phyloP scores from a whole-genome alignment of 2,888 invertebrate species.

The Dysmachus trigonus region DNA sequence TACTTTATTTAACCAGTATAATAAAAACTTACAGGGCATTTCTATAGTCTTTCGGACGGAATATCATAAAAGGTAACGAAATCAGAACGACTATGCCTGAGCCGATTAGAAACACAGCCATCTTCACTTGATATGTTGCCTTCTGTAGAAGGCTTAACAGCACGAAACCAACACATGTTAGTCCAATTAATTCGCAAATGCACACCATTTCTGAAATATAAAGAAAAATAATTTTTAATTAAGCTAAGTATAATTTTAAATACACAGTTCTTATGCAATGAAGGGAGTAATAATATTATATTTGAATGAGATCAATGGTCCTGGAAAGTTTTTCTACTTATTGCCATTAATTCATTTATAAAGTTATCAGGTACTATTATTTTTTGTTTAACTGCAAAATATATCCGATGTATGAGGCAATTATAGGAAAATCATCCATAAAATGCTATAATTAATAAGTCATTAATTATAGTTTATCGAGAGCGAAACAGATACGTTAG shows the following conservation, averaged over 20 bases:
- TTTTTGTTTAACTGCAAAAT: too few relatives aligned
- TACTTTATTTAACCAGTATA: neutral
- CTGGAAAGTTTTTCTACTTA: too few relatives aligned
- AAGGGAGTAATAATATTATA: too few relatives aligned
- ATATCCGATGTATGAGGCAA: too few relatives aligned
- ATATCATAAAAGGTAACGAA: slow-evolving; percentile 79
- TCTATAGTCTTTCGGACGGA: slow-evolving; percentile 75
- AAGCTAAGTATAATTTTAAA: neutral
- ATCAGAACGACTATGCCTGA: slow-evolving; percentile 70
- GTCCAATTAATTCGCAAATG: slow-evolving; percentile 59
- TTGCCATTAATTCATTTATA: too few relatives aligned
- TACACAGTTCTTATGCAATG: too few relatives aligned
- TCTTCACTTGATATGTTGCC: slow-evolving; percentile 78
- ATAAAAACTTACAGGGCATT: slow-evolving; percentile 80
- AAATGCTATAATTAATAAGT: too few relatives aligned
- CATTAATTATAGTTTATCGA: too few relatives aligned
- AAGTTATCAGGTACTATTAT: too few relatives aligned
- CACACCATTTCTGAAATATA: slow-evolving; percentile 56
- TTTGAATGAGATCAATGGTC: too few relatives aligned
- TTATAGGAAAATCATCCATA: too few relatives aligned
- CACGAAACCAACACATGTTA: slow-evolving; percentile 58
- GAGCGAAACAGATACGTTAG: too few relatives aligned
- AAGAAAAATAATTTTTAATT: neutral
- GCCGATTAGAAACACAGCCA: slow-evolving; percentile 71
- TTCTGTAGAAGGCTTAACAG: slow-evolving; percentile 59